A percentile compares a stretch with the other conserved stretches of the same genome.
These are phyloP conservation scores for Sorex fumeus DNA, from an alignment of 2,113 vertebrate species.

Conservation along the genomic window DNA sequence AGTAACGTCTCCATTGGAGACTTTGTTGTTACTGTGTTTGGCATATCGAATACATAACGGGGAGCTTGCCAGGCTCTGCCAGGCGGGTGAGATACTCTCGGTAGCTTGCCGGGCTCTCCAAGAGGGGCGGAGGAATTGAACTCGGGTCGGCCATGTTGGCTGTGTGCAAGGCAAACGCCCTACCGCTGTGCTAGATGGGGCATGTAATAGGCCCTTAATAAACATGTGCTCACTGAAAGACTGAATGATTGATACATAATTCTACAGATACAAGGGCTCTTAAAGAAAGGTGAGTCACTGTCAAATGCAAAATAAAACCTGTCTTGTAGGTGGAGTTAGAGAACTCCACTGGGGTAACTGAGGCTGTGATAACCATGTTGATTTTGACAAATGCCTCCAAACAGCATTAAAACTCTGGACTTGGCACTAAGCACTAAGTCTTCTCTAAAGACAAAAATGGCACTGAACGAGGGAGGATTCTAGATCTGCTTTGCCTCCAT, in stretches of 20 bases:
- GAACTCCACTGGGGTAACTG: neutral
- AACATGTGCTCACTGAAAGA: neutral
- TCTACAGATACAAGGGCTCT: neutral
- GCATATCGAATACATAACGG: too few species aligned
- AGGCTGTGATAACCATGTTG: neutral
- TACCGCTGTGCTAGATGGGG: too few species aligned
- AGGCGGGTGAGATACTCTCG: too few species aligned
- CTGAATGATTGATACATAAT: neutral
- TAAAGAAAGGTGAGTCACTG: neutral
- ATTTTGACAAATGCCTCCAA: neutral
- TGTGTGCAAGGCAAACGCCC: too few species aligned
- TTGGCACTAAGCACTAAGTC: too few species aligned
- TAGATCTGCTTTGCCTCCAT: neutral
- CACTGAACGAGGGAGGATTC: neutral
- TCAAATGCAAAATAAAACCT: neutral
- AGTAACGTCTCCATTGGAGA: too few species aligned
- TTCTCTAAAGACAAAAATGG: neutral
- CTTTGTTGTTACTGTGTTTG: too few species aligned
- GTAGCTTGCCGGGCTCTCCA: too few species aligned
- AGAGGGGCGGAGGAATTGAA: too few species aligned
- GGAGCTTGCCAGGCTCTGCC: too few species aligned
- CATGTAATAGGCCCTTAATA: neutral
- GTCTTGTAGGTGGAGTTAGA: neutral
- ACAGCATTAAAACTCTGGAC: neutral
- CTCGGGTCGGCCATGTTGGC: too few species aligned